A percentile compares a stretch with the other conserved stretches of the same genome.
Evolutionary conservation across 2,113 vertebrate genomes (phyloP).

Genomic region (Peromyscus polionotus): DNA sequence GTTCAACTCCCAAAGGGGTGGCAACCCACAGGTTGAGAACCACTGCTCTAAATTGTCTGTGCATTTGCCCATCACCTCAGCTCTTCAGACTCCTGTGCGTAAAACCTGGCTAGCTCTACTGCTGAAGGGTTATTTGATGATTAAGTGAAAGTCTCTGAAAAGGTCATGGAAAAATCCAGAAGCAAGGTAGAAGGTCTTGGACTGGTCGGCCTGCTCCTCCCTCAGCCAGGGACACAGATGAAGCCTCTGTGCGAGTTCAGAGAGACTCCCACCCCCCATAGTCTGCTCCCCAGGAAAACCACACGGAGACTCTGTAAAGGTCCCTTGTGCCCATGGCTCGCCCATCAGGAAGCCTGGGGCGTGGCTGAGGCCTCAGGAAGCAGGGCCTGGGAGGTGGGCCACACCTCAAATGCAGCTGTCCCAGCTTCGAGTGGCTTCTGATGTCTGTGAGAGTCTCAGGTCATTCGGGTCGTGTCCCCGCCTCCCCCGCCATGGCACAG

Average conservation of each 20-base stretch:
- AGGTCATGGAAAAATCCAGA: constrained; percentile 67
- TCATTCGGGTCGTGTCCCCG: not conserved
- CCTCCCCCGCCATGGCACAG: not conserved
- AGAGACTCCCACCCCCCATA: not conserved
- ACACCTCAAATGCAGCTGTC: constrained; percentile 7
- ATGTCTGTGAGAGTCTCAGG: not conserved
- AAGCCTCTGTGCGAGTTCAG: constrained; percentile 65
- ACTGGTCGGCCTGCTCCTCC: not conserved
- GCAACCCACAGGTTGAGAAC: not conserved
- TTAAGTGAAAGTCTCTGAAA: constrained; percentile 52
- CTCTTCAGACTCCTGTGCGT: not conserved
- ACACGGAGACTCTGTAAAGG: constrained; percentile 39
- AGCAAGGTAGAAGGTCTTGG: constrained; percentile 24
- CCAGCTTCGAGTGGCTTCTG: constrained; percentile 39
- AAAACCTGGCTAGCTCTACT: not conserved
- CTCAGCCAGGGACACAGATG: constrained; percentile 47
- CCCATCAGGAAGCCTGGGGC: constrained; percentile 66
- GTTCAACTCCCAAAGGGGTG: not conserved
- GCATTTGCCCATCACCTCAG: not conserved
- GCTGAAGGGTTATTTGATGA: not conserved
- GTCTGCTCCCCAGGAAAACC: constrained; percentile 54
- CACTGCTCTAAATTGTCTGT: not conserved
- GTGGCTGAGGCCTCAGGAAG: constrained; percentile 68
- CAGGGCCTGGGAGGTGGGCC: constrained; percentile 44
- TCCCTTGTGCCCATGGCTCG: constrained; percentile 41